Evolutionary conservation across 2,797 vertebrate species (phyloP).

Genomic region (Halcyon smyrnensis): DNA sequence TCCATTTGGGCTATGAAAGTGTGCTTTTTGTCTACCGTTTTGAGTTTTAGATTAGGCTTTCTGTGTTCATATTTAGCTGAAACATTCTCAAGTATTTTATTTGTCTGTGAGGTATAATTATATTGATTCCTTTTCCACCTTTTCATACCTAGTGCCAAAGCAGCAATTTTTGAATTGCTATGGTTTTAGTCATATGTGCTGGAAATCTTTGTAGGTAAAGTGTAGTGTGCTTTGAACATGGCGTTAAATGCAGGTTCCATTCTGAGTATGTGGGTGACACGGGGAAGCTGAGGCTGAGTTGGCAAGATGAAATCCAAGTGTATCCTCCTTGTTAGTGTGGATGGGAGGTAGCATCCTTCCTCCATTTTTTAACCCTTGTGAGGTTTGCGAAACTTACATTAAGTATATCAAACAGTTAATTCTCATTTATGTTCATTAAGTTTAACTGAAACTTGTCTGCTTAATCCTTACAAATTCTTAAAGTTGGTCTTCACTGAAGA

Average conservation of each 20-base stretch:
- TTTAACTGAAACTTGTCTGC: not conserved
- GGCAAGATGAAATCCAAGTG: not conserved
- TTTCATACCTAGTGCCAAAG: slow-evolving; percentile 9
- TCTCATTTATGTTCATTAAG: not conserved
- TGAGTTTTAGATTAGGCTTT: slow-evolving; percentile 44
- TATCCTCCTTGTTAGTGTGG: not conserved
- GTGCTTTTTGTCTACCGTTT: slow-evolving; percentile 46
- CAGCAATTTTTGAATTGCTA: not conserved
- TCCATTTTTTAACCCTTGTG: not conserved
- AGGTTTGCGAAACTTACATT: not conserved
- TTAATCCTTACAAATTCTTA: not conserved
- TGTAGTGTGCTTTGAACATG: not conserved
- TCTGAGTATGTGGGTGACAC: not conserved
- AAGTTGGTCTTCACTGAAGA: not conserved
- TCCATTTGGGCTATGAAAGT: slow-evolving; percentile 16
- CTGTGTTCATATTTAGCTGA: slow-evolving; percentile 19
- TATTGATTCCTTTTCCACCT: slow-evolving; percentile 10
- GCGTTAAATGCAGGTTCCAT: not conserved
- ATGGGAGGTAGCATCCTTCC: not conserved
- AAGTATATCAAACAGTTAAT: not conserved
- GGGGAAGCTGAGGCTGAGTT: not conserved
- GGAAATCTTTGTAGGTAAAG: not conserved
- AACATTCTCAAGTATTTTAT: slow-evolving; percentile 3
- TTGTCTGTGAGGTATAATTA: slow-evolving; percentile 11
- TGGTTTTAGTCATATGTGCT: not conserved